Evolutionary conservation across 1,140 invertebrate genomes (phyloP).

Genomic region (Leptopilina boulardi): DNA sequence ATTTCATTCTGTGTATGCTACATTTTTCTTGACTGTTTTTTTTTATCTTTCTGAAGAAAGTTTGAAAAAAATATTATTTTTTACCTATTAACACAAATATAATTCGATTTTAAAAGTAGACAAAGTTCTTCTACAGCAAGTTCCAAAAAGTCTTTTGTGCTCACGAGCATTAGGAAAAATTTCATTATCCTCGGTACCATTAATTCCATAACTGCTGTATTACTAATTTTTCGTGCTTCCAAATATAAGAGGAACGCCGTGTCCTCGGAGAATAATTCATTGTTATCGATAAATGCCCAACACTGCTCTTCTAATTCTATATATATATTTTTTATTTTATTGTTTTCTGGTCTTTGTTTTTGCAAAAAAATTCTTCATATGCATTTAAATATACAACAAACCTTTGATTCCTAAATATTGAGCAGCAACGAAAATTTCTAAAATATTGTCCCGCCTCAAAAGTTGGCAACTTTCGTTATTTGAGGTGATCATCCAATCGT

Average conservation of each 20-base stretch:
- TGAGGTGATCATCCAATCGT: slow-evolving; percentile 85
- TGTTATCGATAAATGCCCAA: slow-evolving; percentile 83
- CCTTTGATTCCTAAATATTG: slow-evolving; percentile 82
- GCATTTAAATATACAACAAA: too few relatives aligned
- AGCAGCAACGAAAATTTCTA: slow-evolving; percentile 82
- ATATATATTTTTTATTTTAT: slow-evolving; percentile 39
- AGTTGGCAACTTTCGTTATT: slow-evolving; percentile 77
- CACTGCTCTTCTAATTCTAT: slow-evolving; percentile 84
- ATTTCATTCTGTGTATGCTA: neutral
- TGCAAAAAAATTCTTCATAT: too few relatives aligned
- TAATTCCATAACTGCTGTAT: slow-evolving; percentile 80
- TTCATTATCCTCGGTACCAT: slow-evolving; percentile 84
- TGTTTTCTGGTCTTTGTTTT: too few relatives aligned
- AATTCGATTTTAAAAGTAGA: slow-evolving; percentile 80
- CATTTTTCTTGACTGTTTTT: too few relatives aligned
- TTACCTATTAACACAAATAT: slow-evolving; percentile 84
- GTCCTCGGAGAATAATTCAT: slow-evolving; percentile 82
- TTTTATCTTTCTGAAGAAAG: too few relatives aligned
- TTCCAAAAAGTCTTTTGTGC: slow-evolving; percentile 82
- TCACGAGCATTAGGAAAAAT: slow-evolving; percentile 84
- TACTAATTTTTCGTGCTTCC: slow-evolving; percentile 77
- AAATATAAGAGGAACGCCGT: slow-evolving; percentile 82
- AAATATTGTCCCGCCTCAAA: slow-evolving; percentile 80
- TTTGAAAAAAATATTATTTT: neutral
- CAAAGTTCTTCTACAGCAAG: slow-evolving; percentile 80